Base-by-base conservation (phyloP, 1,140 invertebrate genomes). In the Lithobius niger region DNA sequence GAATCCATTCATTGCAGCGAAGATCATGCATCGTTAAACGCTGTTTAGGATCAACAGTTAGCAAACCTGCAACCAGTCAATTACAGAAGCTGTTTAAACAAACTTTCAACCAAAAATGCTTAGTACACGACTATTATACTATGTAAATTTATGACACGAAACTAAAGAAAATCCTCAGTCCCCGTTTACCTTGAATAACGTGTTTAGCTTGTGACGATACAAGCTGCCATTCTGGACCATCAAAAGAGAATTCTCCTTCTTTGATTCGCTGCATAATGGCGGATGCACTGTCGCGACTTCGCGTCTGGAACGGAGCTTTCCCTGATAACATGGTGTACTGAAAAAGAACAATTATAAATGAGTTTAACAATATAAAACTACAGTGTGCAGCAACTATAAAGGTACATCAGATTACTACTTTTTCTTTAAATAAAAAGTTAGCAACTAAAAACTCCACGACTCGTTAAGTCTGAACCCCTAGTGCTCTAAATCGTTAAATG, bases 251-350 rank as follows among this genome's bases (percentile, higher is more conserved):
- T 58, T 82, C 79, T 16, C 87, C 88, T 19, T 74, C 75, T 64
- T 82, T 80, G 50, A 93, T 92, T 57, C 84, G 72, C 50, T 81
- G 76, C 76, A 91, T 89, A 21, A 91, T 82, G 1, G 77, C 77
- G 1, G 76, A 76, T 24, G 84, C 78, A 28, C 77, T 83, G 59
- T 86, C 83, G 51, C 86, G 81, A 4, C 80, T 81, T 42, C 75
- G 66, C 0, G 74, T 72, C 59, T 81, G 81, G 69, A 92, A 94
- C 2, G 88, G 88, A 1, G 84, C 85, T 59, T 80, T 79, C 0
- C 88, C 88, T 60, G 83, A 84, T 6, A 96, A 66, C 82, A 95
- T 88, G 4, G 85, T 88, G 66, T 90, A 94, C 76, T 81, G 68
- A 47, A 75, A 72, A 45, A 13, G 22, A 10, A 10, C 31, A 36